Percentiles rank a stretch among this genome's conserved stretches.
phyloP scores from a whole-genome alignment of 2,113 vertebrate species.

The Sus scrofa region DNA sequence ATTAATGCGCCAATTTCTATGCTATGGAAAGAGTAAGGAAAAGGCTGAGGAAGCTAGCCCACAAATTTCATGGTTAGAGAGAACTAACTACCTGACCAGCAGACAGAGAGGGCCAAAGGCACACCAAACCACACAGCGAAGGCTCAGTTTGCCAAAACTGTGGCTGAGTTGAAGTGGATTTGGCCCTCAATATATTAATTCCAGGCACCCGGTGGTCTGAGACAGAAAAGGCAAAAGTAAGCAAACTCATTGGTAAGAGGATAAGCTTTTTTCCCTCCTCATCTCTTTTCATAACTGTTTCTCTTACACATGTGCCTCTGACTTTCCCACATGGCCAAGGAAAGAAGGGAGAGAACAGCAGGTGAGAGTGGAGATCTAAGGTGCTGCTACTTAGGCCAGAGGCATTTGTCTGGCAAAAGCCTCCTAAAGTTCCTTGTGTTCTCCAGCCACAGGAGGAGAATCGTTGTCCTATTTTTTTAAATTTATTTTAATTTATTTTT shows the following conservation, averaged over 20 bases:
- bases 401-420: neutral
- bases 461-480: neutral
- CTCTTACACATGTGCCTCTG: neutral
- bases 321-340: neutral
- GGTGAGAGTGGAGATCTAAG: neutral
- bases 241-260: slow-evolving; percentile 68
- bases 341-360: neutral
- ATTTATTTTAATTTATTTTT: too few relatives aligned
- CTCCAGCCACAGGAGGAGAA: neutral
- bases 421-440: neutral
- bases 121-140: slow-evolving; percentile 76
- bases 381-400: neutral
- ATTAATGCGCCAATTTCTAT: slow-evolving; percentile 69
- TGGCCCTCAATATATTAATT: slow-evolving; percentile 83
- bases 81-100: slow-evolving; percentile 79
- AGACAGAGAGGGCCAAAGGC: slow-evolving; percentile 61
- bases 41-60: slow-evolving; percentile 68
- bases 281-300: neutral
- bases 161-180: slow-evolving; percentile 83
- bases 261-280: slow-evolving; percentile 35
- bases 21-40: slow-evolving; percentile 73
- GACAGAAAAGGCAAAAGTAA: slow-evolving; percentile 79
- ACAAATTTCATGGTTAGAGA: slow-evolving; percentile 79
- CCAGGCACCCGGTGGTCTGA: slow-evolving; percentile 83
- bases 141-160: slow-evolving; percentile 69